Evolutionary conservation across 2,113 vertebrate genomes (phyloP).

Genomic region (Heterochromis multidens): DNA sequence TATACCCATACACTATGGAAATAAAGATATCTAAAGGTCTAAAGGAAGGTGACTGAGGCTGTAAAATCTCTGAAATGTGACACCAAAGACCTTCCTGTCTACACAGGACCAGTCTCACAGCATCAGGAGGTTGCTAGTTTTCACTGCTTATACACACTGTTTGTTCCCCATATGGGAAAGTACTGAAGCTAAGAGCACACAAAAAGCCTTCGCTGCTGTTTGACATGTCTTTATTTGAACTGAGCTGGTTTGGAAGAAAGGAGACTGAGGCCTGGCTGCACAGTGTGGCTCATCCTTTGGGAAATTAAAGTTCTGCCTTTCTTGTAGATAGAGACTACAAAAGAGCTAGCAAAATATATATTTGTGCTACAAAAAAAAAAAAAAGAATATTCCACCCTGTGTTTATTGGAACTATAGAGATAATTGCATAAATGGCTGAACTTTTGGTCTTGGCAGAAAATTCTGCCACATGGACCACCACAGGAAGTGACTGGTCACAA

Average conservation of each 20-base stretch:
- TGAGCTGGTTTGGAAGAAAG: conserved; percentile 23
- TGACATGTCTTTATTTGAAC: conserved; percentile 48
- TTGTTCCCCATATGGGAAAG: conserved; percentile 63
- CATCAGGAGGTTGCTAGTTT: background rate
- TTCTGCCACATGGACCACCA: conserved; percentile 20
- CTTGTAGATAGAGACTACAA: background rate
- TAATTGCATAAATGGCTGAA: conserved; percentile 1
- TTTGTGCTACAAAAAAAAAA: background rate
- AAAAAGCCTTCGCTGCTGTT: conserved; percentile 40
- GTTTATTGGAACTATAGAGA: background rate
- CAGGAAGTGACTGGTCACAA: conserved; percentile 44
- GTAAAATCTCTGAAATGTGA: conserved; percentile 28
- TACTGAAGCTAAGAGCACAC: conserved; percentile 24
- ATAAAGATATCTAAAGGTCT: background rate
- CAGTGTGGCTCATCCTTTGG: conserved; percentile 20
- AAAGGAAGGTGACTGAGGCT: background rate
- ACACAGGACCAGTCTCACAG: conserved; percentile 1
- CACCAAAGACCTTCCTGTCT: background rate
- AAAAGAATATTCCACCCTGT: background rate
- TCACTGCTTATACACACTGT: conserved; percentile 54
- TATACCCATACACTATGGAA: background rate
- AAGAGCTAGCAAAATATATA: background rate
- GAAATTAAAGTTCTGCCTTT: conserved; percentile 22
- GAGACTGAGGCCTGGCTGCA: conserved; percentile 1
- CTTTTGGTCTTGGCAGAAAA: conserved; percentile 13